phyloP scores from a whole-genome alignment of 1,140 invertebrate genomes.

The Oreohelix idahoensis region DNA sequence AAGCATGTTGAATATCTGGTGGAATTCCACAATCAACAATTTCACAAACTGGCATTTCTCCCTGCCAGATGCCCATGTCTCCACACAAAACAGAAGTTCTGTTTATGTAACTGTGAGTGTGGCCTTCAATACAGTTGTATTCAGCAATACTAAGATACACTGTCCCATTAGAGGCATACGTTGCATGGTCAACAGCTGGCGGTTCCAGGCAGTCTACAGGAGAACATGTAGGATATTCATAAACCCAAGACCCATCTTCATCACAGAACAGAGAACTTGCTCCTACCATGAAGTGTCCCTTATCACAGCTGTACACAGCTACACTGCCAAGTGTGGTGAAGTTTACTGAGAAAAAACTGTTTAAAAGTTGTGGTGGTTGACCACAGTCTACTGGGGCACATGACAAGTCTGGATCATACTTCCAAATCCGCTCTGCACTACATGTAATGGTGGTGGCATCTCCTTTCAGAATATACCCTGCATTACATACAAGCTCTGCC shows the following conservation, averaged over 20 bases:
- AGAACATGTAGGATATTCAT: slow-evolving; percentile 46
- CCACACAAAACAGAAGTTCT: slow-evolving; percentile 44
- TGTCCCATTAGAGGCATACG: not conserved
- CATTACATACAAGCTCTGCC: slow-evolving; percentile 77
- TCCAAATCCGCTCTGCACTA: slow-evolving; percentile 50
- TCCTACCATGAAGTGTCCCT: slow-evolving; percentile 52
- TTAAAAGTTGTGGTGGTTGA: slow-evolving; percentile 82
- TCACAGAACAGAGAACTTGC: slow-evolving; percentile 46
- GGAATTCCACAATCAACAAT: slow-evolving; percentile 50
- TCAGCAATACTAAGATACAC: not conserved
- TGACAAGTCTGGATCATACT: slow-evolving; percentile 57
- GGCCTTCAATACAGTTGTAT: slow-evolving; percentile 45
- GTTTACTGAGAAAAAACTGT: slow-evolving; percentile 80
- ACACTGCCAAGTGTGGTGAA: slow-evolving; percentile 80
- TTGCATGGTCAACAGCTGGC: slow-evolving; percentile 4
- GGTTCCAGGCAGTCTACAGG: slow-evolving; percentile 44
- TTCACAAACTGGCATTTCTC: slow-evolving; percentile 47
- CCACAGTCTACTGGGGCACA: slow-evolving; percentile 87
- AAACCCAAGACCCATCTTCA: slow-evolving; percentile 52
- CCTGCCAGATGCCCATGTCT: slow-evolving; percentile 53
- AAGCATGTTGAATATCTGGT: slow-evolving; percentile 5
- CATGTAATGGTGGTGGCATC: slow-evolving; percentile 45
- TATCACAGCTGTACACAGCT: slow-evolving; percentile 55
- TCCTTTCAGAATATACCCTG: slow-evolving; percentile 54
- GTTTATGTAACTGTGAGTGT: slow-evolving; percentile 35